Percentiles rank a stretch among this genome's conserved stretches.
Evolutionary conservation across 2,113 vertebrate species (phyloP).

Genomic region (Limnothrissa miodon): DNA sequence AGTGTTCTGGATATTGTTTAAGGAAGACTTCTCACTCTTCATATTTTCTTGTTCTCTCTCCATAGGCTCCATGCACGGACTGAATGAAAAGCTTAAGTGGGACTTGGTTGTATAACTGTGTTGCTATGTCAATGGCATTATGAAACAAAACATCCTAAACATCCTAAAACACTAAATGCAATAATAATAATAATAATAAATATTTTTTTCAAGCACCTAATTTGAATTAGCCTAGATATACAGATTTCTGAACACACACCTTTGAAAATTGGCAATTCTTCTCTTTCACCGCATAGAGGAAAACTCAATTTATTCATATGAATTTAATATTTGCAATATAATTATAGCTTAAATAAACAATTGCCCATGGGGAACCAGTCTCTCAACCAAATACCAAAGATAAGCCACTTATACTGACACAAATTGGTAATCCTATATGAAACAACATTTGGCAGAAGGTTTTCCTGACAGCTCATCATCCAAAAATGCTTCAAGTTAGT

Average conservation of each 20-base stretch:
- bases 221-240: too few species aligned
- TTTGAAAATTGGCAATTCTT: not conserved
- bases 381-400: not conserved
- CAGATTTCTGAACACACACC: too few species aligned
- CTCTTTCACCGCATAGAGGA: not conserved
- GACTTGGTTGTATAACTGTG: too few species aligned
- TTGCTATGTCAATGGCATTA: too few species aligned
- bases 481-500: slow-evolving; percentile 20
- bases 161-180: too few species aligned
- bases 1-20: not conserved
- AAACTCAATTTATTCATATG: not conserved
- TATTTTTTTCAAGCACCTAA: too few species aligned
- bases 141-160: too few species aligned
- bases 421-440: slow-evolving; percentile 29
- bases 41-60: too few species aligned
- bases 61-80: too few species aligned
- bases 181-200: too few species aligned
- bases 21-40: too few species aligned
- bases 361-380: not conserved
- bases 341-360: not conserved
- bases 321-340: not conserved
- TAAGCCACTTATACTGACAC: not conserved
- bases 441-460: not conserved
- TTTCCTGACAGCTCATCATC: slow-evolving; percentile 7
- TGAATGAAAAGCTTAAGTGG: too few species aligned